Evolutionary conservation across 2,888 invertebrate genomes (phyloP), one percentile per base, ranked within the genome.

Genomic region (Drosophila anomelani): DNA sequence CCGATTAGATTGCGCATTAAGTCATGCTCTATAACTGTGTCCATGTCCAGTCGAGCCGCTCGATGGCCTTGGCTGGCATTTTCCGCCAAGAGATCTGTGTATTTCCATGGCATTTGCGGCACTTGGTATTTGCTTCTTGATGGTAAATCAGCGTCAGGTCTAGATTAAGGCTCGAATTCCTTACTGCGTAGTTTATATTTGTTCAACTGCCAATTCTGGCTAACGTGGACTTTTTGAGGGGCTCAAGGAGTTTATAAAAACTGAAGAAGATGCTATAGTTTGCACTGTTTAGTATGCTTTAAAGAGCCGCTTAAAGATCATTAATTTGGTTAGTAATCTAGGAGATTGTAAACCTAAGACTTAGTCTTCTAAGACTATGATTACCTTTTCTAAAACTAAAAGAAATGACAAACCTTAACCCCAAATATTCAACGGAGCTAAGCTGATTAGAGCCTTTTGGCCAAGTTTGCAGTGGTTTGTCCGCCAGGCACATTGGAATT

Each of bases 1-100:
- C n/a, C 51, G 81, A 81, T 81, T 73, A 81, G 82, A 82, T 82
- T 78, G 66, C 47, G 23, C 39, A 80, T 81, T 82, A 79, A 81
- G 79, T 81, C 82, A 81, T 77, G 57, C 75, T 75, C 79, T 63
- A 63, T 55, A 66, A 74, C 55, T 32, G 29, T 71, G 74, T 36
- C 20, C 49, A 34, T 49, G 49, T 32, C 51, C 32, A 32, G 34
- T 49, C 17, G 17, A 49, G 26, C 17, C 46, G 4, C 26, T 26
- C 46, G 13, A 23, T 23, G 20, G 43, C 43, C 13, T 12, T n/a
- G 6, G 29, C 10, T 49, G 49, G 49, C 51, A 51, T 51, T 51
- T 51, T 51, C 51, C 51, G 20, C 51, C 34, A 34, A 36, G 23
- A 53, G 51, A 53, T 53, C 51, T 23, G 36, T 10, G 15, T 53